Evolutionary conservation across 1,140 invertebrate genomes (phyloP).

Genomic region (Melipona quadrifasciata): DNA sequence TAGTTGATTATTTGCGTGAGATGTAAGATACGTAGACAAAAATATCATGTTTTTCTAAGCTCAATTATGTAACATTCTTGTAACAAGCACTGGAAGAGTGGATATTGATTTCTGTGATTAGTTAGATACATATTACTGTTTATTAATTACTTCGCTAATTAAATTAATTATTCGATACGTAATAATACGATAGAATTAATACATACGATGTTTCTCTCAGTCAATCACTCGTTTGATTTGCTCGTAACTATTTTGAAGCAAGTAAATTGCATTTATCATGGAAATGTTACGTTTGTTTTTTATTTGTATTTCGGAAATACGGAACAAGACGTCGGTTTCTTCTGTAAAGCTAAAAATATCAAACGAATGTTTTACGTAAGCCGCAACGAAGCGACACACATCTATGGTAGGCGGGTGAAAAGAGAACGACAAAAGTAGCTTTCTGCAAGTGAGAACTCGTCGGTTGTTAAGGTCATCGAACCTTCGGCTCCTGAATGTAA

Average conservation of each 20-base stretch:
- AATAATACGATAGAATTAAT: not conserved
- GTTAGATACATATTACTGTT: not conserved
- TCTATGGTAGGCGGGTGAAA: slow-evolving; percentile 43
- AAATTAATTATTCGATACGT: no score
- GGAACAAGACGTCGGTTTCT: slow-evolving; percentile 3
- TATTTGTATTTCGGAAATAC: slow-evolving; percentile 22
- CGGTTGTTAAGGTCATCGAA: slow-evolving; percentile 58
- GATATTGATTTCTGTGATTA: not conserved
- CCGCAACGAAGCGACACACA: slow-evolving; percentile 27
- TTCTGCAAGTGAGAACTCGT: slow-evolving; percentile 35
- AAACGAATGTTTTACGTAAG: slow-evolving; percentile 40
- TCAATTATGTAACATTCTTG: not conserved
- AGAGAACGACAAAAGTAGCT: slow-evolving; percentile 36
- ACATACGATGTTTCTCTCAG: not conserved
- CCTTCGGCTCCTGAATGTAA: slow-evolving; percentile 47
- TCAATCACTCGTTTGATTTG: not conserved
- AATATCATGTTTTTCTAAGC: not conserved
- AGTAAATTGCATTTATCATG: not conserved
- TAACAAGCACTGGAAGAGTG: not conserved
- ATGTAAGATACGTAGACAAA: not conserved
- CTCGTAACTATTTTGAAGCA: not conserved
- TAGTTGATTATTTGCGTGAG: not conserved
- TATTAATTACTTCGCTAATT: not conserved
- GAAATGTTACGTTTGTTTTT: not conserved
- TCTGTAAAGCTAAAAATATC: slow-evolving; percentile 36